Conservation (phyloP, 2,888 invertebrate species). For the Scaptodrosophila latifasciaeformis region DNA sequence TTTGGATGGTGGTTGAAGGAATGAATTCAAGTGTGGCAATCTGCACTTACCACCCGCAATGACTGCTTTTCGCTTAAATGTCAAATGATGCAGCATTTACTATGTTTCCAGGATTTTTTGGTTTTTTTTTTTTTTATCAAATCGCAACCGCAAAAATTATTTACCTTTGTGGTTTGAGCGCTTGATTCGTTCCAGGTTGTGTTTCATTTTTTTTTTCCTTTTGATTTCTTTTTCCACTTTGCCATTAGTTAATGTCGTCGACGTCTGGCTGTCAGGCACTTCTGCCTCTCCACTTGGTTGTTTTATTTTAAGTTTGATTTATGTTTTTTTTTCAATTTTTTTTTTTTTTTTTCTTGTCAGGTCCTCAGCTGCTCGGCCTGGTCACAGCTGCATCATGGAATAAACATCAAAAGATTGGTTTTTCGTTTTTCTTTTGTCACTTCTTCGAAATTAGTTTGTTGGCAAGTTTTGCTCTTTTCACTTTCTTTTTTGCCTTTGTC, state of each 20-base stretch:
- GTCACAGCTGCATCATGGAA: constrained; percentile 42
- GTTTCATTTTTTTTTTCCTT: constrained; percentile 3
- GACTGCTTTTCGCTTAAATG: constrained; percentile 36
- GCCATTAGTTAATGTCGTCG: constrained; percentile 53
- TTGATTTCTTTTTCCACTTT: constrained; percentile 10
- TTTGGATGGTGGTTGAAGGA: constrained; percentile 3
- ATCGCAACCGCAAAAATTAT: background rate
- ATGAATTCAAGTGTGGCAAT: background rate
- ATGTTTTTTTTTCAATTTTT: constrained; percentile 41
- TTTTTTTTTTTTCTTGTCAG: too few relatives aligned
- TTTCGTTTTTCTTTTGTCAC: constrained; percentile 22
- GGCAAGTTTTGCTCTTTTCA: constrained; percentile 18
- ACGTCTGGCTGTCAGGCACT: constrained; percentile 8
- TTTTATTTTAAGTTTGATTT: constrained; percentile 52
- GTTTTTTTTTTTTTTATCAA: constrained; percentile 16
- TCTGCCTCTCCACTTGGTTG: constrained; percentile 12
- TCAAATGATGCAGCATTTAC: constrained; percentile 49
- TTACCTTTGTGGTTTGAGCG: constrained; percentile 15
- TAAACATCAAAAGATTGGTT: constrained; percentile 28
- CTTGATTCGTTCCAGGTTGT: constrained; percentile 28
- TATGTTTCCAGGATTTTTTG: constrained; percentile 40
- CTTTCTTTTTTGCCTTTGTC: background rate
- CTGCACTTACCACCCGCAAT: background rate
- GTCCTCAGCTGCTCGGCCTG: constrained; percentile 31
- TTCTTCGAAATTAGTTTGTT: constrained; percentile 43